phyloP scores from a whole-genome alignment of 2,113 vertebrate species.

The Bubo bubo region DNA sequence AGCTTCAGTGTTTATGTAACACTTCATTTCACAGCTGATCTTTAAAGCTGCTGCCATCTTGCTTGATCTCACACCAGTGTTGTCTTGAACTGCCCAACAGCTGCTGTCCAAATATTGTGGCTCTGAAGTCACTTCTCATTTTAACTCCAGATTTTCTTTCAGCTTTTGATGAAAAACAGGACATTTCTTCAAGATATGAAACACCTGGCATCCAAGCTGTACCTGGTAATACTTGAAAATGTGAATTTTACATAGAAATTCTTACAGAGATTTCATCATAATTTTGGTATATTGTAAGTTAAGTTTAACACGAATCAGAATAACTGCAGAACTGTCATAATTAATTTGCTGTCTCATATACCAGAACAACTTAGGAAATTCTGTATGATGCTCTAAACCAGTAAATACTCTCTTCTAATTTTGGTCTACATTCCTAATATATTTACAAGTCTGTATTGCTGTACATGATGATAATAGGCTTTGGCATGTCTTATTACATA shows the following conservation, averaged over 20 bases:
- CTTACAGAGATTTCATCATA: background rate
- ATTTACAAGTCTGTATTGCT: background rate
- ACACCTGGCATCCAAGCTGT: background rate
- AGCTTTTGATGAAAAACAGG: conserved; percentile 62
- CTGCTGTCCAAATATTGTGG: background rate
- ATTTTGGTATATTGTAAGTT: background rate
- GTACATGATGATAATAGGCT: background rate
- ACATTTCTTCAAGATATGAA: conserved; percentile 61
- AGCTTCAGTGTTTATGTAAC: background rate
- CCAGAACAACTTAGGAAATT: background rate
- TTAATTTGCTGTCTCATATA: background rate
- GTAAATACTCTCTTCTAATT: background rate
- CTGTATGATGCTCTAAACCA: background rate
- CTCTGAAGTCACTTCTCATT: background rate
- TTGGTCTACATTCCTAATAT: background rate
- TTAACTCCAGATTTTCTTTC: conserved; percentile 62
- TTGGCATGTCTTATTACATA: background rate
- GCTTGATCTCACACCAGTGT: background rate
- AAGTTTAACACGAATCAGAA: background rate
- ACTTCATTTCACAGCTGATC: background rate
- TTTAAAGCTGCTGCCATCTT: background rate
- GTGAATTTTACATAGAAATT: background rate
- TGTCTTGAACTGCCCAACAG: background rate
- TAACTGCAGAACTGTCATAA: background rate
- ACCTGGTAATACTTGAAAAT: conserved; percentile 48